phyloP scores from a whole-genome alignment of 2,888 invertebrate species.

The Criorhina ranunculi region DNA sequence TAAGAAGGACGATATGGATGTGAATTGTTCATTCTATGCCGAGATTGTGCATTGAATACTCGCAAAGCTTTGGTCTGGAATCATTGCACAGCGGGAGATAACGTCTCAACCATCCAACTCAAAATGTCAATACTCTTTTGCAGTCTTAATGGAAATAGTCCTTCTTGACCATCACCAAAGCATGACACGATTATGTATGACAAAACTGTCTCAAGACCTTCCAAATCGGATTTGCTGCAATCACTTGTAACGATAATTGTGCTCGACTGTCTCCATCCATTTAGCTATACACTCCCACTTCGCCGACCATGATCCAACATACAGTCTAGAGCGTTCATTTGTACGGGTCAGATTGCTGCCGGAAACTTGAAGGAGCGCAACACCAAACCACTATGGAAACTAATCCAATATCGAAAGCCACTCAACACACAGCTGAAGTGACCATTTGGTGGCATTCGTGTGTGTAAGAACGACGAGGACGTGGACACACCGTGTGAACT shows the following conservation, averaged over 20 bases:
- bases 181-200: conserved; percentile 33
- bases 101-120: too few relatives aligned
- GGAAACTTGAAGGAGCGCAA: conserved; percentile 53
- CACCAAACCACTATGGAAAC: conserved; percentile 62
- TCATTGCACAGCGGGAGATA: neutral
- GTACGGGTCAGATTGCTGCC: conserved; percentile 63
- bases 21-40: conserved; percentile 35
- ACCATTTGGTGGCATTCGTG: conserved; percentile 70
- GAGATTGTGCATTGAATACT: neutral
- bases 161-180: conserved; percentile 17
- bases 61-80: neutral
- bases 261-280: conserved; percentile 48
- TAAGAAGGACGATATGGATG: neutral
- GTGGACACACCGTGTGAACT: conserved; percentile 64
- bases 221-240: conserved; percentile 67
- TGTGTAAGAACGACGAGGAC: conserved; percentile 36
- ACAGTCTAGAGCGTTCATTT: conserved; percentile 50
- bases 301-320: conserved; percentile 52
- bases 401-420: conserved; percentile 75
- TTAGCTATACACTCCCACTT: conserved; percentile 21
- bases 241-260: conserved; percentile 70
- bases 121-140: too few relatives aligned
- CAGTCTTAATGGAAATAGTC: neutral
- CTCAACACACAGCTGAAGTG: conserved; percentile 63
- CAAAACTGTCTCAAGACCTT: conserved; percentile 50